These are phyloP conservation scores for Epizoanthus scotinus DNA, from an alignment of 92 coral and sea anemone genomes.

Conservation along the genomic window DNA sequence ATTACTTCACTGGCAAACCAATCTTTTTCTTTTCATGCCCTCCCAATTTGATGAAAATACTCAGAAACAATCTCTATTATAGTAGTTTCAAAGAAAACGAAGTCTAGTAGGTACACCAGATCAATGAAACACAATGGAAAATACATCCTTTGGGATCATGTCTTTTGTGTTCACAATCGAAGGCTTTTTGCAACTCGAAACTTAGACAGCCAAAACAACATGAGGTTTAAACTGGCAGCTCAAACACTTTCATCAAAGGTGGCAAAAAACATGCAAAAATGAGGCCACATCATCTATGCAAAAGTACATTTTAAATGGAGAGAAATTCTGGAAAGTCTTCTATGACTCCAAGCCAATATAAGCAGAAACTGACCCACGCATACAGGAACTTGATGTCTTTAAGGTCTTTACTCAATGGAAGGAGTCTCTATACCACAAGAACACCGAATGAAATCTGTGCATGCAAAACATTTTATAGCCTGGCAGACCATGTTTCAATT, in stretches of 20 bases:
- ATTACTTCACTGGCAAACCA: too few relatives aligned
- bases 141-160: constrained; percentile 19
- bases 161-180: background rate
- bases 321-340: constrained; percentile 54
- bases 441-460: too few relatives aligned
- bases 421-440: constrained; percentile 16
- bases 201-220: constrained; percentile 52
- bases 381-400: too few relatives aligned
- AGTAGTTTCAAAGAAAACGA: too few relatives aligned
- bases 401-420: too few relatives aligned
- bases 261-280: constrained; percentile 43
- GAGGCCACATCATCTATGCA: constrained; percentile 40
- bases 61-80: too few relatives aligned
- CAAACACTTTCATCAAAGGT: constrained; percentile 54
- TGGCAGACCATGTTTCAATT: constrained; percentile 69
- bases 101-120: background rate
- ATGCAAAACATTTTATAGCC: constrained; percentile 48
- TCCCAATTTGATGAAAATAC: constrained; percentile 25
- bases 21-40: too few relatives aligned
- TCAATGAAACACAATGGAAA: background rate
- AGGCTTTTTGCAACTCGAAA: background rate
- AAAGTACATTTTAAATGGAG: constrained; percentile 41
- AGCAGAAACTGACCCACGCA: constrained; percentile 17
- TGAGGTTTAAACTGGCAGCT: constrained; percentile 62
- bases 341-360: constrained; percentile 50